Percentiles rank a stretch among this genome's conserved stretches.
These are phyloP conservation scores for Cyclura pinguis DNA, from an alignment of 2,797 vertebrate species.

Conservation along the genomic window DNA sequence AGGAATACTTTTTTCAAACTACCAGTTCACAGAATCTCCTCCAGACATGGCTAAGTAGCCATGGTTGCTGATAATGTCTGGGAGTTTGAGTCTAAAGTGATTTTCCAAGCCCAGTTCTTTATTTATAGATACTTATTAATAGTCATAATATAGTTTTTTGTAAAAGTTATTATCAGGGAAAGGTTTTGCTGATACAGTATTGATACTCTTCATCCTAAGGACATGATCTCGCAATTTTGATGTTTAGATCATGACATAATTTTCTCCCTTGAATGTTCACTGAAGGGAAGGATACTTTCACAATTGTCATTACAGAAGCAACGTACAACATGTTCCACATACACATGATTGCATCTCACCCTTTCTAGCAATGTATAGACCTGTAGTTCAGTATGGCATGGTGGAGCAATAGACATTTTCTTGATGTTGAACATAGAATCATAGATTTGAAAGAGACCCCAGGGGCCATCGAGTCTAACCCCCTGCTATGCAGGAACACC, in stretches of 20 bases:
- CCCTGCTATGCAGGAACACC: too few relatives aligned
- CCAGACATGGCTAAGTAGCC: too few relatives aligned
- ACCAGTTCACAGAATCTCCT: too few relatives aligned
- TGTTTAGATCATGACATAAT: background rate
- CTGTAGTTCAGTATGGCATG: conserved; percentile 62
- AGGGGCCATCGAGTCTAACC: too few relatives aligned
- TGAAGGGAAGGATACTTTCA: conserved; percentile 64
- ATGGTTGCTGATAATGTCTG: too few relatives aligned
- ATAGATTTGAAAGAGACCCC: too few relatives aligned
- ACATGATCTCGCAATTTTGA: background rate
- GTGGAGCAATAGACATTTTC: conserved; percentile 49
- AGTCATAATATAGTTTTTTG: too few relatives aligned
- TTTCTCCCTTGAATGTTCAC: conserved; percentile 2
- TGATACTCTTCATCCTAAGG: background rate
- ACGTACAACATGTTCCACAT: conserved; percentile 66
- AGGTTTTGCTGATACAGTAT: background rate
- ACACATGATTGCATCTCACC: conserved; percentile 43
- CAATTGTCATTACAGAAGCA: conserved; percentile 59
- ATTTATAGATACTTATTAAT: background rate
- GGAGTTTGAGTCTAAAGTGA: too few relatives aligned
- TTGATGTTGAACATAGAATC: conserved; percentile 49
- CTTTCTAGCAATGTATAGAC: conserved; percentile 65
- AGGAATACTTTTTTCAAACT: too few relatives aligned
- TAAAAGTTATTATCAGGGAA: background rate
- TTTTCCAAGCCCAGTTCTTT: too few relatives aligned